Evolutionary conservation across 2,113 vertebrate species (phyloP).

Genomic region (Brienomyrus longianalis): DNA sequence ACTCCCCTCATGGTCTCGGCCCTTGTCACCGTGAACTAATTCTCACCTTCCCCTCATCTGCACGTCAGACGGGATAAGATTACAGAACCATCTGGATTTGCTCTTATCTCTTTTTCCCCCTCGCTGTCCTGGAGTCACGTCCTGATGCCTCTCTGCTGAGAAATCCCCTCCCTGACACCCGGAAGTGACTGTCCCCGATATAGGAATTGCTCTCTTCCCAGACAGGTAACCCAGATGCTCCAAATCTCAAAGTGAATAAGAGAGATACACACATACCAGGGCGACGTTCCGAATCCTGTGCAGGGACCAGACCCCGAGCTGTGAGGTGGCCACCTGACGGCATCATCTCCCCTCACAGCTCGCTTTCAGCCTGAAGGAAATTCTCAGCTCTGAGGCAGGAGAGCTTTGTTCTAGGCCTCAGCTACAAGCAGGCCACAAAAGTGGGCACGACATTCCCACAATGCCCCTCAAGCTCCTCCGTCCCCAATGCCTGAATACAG

Average conservation of each 20-base stretch:
- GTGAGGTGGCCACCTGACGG: background rate
- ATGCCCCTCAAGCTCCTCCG: background rate
- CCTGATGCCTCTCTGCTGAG: background rate
- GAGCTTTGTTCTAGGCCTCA: background rate
- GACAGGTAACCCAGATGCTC: conserved; percentile 33
- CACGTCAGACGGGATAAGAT: background rate
- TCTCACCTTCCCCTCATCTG: background rate
- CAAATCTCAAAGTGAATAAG: conserved; percentile 30
- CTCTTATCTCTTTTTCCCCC: background rate
- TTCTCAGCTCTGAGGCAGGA: background rate
- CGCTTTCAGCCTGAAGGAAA: background rate
- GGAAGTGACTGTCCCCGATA: conserved; percentile 39
- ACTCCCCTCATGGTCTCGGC: background rate
- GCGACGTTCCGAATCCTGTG: background rate
- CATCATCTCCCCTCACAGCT: background rate
- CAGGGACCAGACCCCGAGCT: background rate
- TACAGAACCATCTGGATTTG: background rate
- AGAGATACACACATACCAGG: background rate
- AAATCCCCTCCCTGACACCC: background rate
- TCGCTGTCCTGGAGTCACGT: background rate
- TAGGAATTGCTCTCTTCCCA: conserved; percentile 40
- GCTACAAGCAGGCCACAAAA: background rate
- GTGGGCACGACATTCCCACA: background rate
- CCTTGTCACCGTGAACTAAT: background rate
- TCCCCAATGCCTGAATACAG: background rate